Conservation (phyloP, 2,888 invertebrate species). For the Sminthurinus aureus region DNA sequence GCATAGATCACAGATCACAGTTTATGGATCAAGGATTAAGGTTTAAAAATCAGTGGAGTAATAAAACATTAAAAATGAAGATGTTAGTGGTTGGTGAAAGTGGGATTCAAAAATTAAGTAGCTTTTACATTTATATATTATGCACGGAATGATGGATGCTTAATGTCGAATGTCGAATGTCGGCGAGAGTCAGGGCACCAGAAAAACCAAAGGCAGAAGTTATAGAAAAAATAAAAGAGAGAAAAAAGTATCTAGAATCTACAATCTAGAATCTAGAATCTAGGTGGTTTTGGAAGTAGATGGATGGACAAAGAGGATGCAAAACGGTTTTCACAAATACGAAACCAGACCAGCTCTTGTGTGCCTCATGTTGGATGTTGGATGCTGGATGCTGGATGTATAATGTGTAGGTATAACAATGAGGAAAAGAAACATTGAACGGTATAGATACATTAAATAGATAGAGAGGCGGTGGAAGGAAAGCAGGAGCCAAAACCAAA, state of each 20-base stretch:
- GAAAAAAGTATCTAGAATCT: no score
- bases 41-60: no score
- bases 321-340: background rate
- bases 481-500: background rate
- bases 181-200: no score
- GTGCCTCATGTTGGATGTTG: no score
- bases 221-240: no score
- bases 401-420: no score
- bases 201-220: no score
- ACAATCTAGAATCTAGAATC: background rate
- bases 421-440: background rate
- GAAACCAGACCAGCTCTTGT: background rate
- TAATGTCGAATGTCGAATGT: no score
- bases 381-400: no score
- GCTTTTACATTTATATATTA: conserved; percentile 31
- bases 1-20: no score
- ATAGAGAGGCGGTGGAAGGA: conserved; percentile 5
- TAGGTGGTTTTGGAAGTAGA: background rate
- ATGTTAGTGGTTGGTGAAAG: conserved; percentile 17
- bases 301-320: conserved; percentile 4
- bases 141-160: conserved; percentile 16
- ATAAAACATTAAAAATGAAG: background rate
- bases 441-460: no score
- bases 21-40: no score
- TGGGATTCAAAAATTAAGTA: conserved; percentile 28